Evolutionary conservation across 64 coral and sea anemone species (phyloP).

Genomic region (Porites australiensis): DNA sequence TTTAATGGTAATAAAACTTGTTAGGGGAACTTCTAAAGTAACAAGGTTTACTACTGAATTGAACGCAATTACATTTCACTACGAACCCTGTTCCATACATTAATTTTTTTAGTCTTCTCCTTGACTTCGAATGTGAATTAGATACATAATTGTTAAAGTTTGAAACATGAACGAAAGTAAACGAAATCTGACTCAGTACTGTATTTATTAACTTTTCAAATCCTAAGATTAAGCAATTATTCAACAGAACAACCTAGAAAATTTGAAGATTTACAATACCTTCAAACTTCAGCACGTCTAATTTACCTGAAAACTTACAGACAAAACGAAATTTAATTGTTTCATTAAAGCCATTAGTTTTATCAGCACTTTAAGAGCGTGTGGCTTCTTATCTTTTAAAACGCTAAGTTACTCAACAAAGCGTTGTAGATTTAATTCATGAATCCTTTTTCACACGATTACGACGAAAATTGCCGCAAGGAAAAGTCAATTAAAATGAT

Average conservation of each 20-base stretch:
- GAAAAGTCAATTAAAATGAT: slow-evolving; percentile 28
- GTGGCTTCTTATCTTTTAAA: slow-evolving; percentile 4
- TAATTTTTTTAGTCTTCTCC: slow-evolving; percentile 19
- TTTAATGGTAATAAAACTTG: slow-evolving; percentile 50
- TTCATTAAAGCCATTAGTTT: slow-evolving; percentile 64
- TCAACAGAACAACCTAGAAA: background rate
- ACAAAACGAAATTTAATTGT: slow-evolving; percentile 47
- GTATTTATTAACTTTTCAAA: background rate
- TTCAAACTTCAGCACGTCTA: background rate
- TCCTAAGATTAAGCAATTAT: background rate
- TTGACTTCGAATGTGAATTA: background rate
- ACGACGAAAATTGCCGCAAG: background rate
- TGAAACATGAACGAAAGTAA: background rate
- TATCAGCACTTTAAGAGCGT: slow-evolving; percentile 51
- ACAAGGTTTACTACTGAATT: slow-evolving; percentile 8
- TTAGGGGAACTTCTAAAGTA: slow-evolving; percentile 5
- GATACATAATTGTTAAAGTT: background rate
- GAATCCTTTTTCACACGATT: slow-evolving; percentile 10
- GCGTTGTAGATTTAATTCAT: slow-evolving; percentile 44
- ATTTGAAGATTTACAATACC: background rate
- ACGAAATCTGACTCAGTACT: background rate
- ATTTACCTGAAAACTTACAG: slow-evolving; percentile 15
- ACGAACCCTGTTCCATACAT: slow-evolving; percentile 15
- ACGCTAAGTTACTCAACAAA: slow-evolving; percentile 7
- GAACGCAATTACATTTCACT: slow-evolving; percentile 27